Conservation (phyloP, 2,888 invertebrate genomes). For the Dastarcus helophoroides region DNA sequence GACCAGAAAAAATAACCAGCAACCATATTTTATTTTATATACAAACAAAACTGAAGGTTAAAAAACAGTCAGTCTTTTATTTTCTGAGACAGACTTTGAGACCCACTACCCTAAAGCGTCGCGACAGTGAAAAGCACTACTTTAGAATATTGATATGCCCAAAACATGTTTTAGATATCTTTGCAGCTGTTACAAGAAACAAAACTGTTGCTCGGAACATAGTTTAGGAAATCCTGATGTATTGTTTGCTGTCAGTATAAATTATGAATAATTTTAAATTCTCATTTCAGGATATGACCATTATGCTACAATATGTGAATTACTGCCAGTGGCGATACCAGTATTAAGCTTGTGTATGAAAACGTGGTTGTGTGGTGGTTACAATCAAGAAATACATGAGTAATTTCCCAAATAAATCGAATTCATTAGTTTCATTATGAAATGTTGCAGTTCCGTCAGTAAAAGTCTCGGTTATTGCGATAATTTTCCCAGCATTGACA, state of each 20-base stretch:
- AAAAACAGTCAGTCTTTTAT: too few species aligned
- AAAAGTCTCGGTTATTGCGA: conserved; percentile 38
- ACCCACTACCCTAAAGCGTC: too few species aligned
- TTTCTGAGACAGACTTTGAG: too few species aligned
- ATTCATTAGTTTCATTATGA: conserved; percentile 1
- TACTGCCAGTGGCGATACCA: conserved; percentile 52
- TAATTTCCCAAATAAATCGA: conserved; percentile 20
- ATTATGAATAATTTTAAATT: conserved; percentile 4
- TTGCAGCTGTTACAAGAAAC: too few species aligned
- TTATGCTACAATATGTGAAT: conserved; percentile 58
- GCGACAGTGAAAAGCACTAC: too few species aligned
- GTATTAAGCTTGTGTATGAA: conserved; percentile 50
- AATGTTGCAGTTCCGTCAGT: conserved; percentile 24
- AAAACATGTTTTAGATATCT: too few species aligned
- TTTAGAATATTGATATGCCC: too few species aligned
- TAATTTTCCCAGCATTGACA: conserved; percentile 29
- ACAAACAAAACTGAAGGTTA: too few species aligned
- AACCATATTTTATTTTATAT: too few species aligned
- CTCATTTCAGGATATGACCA: conserved; percentile 51
- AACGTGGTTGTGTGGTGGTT: conserved; percentile 41
- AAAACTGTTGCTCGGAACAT: too few species aligned
- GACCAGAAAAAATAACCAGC: too few species aligned
- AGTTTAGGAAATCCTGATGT: background rate
- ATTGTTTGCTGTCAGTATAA: background rate
- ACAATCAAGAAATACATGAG: conserved; percentile 36